These are phyloP conservation scores for Drosophila neocordata DNA, from an alignment of 1,140 invertebrate species.

Conservation along the genomic window DNA sequence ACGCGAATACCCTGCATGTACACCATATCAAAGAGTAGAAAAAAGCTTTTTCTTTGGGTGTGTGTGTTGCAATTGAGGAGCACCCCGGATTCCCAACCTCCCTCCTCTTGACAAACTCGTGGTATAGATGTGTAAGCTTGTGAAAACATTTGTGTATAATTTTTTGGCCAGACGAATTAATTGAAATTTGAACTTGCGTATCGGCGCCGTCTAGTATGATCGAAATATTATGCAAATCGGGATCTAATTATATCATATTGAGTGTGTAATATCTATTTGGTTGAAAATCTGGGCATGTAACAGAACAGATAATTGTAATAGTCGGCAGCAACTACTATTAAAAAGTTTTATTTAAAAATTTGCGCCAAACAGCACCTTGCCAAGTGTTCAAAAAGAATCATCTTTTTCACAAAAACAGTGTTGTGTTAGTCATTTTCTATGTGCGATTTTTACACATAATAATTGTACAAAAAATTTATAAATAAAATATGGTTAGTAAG, in stretches of 20 bases:
- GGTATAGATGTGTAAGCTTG: background rate
- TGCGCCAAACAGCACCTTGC: slow-evolving; percentile 12
- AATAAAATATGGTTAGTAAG: no score
- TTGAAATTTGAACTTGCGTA: slow-evolving; percentile 49
- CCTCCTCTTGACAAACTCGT: background rate
- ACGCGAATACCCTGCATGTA: background rate
- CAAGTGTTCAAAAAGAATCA: slow-evolving; percentile 3
- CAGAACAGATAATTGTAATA: background rate
- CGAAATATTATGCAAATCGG: slow-evolving; percentile 48
- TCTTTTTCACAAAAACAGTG: background rate
- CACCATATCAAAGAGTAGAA: slow-evolving; percentile 31
- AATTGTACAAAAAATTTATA: no score
- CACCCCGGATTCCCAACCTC: slow-evolving; percentile 20
- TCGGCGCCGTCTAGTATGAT: slow-evolving; percentile 37
- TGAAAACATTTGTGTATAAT: slow-evolving; percentile 41
- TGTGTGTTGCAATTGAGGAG: slow-evolving; percentile 20
- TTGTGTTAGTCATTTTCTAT: background rate
- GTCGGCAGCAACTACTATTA: background rate
- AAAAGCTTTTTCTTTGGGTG: slow-evolving; percentile 40
- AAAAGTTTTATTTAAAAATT: slow-evolving; percentile 11
- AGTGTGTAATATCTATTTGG: background rate
- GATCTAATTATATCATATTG: slow-evolving; percentile 36
- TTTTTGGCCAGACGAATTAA: slow-evolving; percentile 37
- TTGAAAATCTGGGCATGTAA: background rate
- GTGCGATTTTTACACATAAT: no score